Base-by-base conservation (phyloP, 2,113 vertebrate species). In the Hemicordylus capensis region DNA sequence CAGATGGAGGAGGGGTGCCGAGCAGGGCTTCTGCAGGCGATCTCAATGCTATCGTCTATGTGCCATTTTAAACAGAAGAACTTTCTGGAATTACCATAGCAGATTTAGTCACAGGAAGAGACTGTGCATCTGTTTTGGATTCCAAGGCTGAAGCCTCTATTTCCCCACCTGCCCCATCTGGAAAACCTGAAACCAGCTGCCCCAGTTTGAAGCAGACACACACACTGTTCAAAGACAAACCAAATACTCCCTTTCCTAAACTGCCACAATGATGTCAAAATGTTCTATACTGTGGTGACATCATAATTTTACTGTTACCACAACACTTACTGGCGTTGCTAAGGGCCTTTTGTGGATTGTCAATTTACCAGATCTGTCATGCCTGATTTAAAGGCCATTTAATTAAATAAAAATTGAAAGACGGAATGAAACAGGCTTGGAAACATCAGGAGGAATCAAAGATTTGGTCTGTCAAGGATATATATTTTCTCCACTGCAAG, bases 301-400 rank as follows among this genome's bases (percentile, higher is more conserved):
- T 91, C 17, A 0, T 73, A 86, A 66, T 73, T 46, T 73, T 24
- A 39, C 72, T 39, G 63, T 88, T 81, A 61, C 85, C 66, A 89
- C 88, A 90, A 83, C 70, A 91, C 66, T 84, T 26, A 73, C 77
- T n/a, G 1, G 61, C 81, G 67, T 91, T 84, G 39, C 19, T 86
- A 86, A 85, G n/a, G 34, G 58, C 20, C 56, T 46, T 66, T 39
- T 54, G 22, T 76, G n/a, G 15, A 39, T 54, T 64, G 44, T 34
- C 20, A n/a, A 48, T 24, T 2, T 4, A 64, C 28, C 44, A 0
- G 0, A 73, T 72, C 63, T 69, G 15, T 22, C 69, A n/a, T n/a
- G 64, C 64, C n/a, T 46, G 48, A 9, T 17, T 6, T 46, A 83
- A 15, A 34, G 56, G 22, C 19, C 15, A 70, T 48, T 79, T 31